A percentile compares a stretch with the other conserved stretches of the same genome.
These are phyloP conservation scores for Scaptodrosophila lebanonensis DNA, from an alignment of 1,140 invertebrate species.

Conservation along the genomic window DNA sequence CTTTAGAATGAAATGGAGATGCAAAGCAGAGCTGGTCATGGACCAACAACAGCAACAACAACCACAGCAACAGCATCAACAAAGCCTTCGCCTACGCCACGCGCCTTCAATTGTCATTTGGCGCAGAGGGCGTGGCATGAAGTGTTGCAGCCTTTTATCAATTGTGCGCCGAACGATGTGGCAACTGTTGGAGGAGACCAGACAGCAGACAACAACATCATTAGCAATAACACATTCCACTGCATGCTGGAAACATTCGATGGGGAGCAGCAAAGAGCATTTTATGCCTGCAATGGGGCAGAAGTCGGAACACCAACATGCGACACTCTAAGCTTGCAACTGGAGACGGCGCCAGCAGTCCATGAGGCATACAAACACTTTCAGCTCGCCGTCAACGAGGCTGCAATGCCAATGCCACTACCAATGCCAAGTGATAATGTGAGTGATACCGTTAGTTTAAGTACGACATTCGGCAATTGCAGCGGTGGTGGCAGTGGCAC, in stretches of 20 bases:
- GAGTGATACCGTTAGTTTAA: conserved; percentile 62
- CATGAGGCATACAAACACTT: conserved; percentile 64
- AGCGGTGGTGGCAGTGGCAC: conserved; percentile 2
- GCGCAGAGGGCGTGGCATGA: conserved; percentile 35
- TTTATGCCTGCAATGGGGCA: conserved; percentile 38
- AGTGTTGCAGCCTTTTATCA: conserved; percentile 53
- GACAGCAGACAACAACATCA: conserved; percentile 28
- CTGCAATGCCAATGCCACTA: too few species aligned
- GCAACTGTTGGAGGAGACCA: too few species aligned
- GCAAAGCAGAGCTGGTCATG: conserved; percentile 69
- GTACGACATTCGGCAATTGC: conserved; percentile 23
- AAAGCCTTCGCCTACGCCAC: conserved; percentile 22
- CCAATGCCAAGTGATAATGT: conserved; percentile 51
- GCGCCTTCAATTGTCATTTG: conserved; percentile 49
- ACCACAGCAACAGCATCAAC: conserved; percentile 12
- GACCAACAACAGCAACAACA: conserved; percentile 55
- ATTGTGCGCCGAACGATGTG: conserved; percentile 43
- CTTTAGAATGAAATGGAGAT: conserved; percentile 77
- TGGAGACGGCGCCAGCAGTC: conserved; percentile 35
- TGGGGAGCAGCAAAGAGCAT: conserved; percentile 29
- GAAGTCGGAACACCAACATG: neutral
- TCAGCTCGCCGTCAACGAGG: conserved; percentile 56
- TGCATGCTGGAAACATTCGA: conserved; percentile 54
- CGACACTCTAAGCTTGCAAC: conserved; percentile 45
- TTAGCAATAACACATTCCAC: conserved; percentile 55